phyloP scores from a whole-genome alignment of 1,140 invertebrate species.

The Mizuhopecten yessoensis region DNA sequence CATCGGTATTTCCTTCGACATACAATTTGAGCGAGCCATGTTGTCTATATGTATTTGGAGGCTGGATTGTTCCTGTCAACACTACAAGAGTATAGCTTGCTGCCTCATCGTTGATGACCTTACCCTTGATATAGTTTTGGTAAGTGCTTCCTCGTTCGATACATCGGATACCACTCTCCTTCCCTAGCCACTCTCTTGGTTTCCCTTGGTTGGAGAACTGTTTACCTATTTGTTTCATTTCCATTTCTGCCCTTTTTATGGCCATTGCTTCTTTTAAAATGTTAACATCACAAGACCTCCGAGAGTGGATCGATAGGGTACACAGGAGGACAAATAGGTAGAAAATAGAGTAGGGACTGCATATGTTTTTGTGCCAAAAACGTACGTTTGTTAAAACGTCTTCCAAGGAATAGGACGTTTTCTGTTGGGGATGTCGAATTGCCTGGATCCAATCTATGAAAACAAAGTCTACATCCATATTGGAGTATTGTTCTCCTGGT shows the following conservation, averaged over 20 bases:
- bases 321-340: slow-evolving; percentile 60
- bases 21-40: slow-evolving; percentile 58
- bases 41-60: slow-evolving; percentile 46
- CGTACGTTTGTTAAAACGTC: slow-evolving; percentile 54
- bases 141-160: slow-evolving; percentile 42
- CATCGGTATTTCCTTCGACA: slow-evolving; percentile 49
- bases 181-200: slow-evolving; percentile 65
- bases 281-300: slow-evolving; percentile 51
- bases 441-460: slow-evolving; percentile 66
- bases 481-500: slow-evolving; percentile 41
- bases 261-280: slow-evolving; percentile 54
- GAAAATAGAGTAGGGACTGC: slow-evolving; percentile 56
- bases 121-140: neutral
- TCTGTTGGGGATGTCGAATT: slow-evolving; percentile 54
- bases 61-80: slow-evolving; percentile 61
- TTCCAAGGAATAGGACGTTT: slow-evolving; percentile 52
- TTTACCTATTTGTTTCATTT: slow-evolving; percentile 40
- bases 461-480: slow-evolving; percentile 56
- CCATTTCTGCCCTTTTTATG: slow-evolving; percentile 42
- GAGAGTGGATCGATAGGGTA: slow-evolving; percentile 40
- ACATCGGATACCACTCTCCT: slow-evolving; percentile 53
- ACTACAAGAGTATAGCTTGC: slow-evolving; percentile 45
- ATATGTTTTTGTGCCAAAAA: slow-evolving; percentile 53
- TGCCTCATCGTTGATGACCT: neutral
- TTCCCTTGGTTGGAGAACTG: slow-evolving; percentile 40